Evolutionary conservation across 2,888 invertebrate species (phyloP), one percentile per base, ranked within the genome.

Genomic region (Camptogramma bilineatum): DNA sequence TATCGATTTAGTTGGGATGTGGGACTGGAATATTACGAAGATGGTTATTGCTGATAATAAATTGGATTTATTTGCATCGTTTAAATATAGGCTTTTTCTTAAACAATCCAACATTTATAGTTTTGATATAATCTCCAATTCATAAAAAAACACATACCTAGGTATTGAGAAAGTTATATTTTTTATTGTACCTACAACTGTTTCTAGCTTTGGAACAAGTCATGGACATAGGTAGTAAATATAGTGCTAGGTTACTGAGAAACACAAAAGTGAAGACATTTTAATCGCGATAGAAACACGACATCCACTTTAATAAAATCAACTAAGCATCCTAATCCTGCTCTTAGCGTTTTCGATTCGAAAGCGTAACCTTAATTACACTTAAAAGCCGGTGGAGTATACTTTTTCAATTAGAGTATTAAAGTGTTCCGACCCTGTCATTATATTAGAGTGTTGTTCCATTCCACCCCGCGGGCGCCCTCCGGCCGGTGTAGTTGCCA

Each of bases 391-490:
- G 87, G 86, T 84, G 82, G 86, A 87, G 90, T 90, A 87, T 90
- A 90, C 91, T 90, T 91, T 91, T 90, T 89, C 90, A 93, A 92
- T 93, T 91, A 91, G 90, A 89, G 91, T 88, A 90, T 91, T 93
- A 91, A 91, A 91, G 91, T 91, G 91, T 91, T 90, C 89, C 90
- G 88, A 90, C 88, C 89, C 92, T 88, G 90, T 91, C 91, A 92
- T 93, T 91, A 92, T 90, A 91, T 91, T 91, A 91, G 89, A 91
- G 91, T 91, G 93, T 92, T 91, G 92, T 91, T 91, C 85, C 85
- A 83, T 86, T 83, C 87, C 87, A 86, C 90, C 90, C 91, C 85
- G 61, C 61, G 76, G 80, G 79, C 85, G 82, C 82, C 83, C 82
- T 80, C 77, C 76, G 75, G 73, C 70, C 63, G 73, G 68, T 39